These are phyloP conservation scores for Ametastegia equiseti DNA, from an alignment of 2,888 invertebrate species.

Conservation along the genomic window DNA sequence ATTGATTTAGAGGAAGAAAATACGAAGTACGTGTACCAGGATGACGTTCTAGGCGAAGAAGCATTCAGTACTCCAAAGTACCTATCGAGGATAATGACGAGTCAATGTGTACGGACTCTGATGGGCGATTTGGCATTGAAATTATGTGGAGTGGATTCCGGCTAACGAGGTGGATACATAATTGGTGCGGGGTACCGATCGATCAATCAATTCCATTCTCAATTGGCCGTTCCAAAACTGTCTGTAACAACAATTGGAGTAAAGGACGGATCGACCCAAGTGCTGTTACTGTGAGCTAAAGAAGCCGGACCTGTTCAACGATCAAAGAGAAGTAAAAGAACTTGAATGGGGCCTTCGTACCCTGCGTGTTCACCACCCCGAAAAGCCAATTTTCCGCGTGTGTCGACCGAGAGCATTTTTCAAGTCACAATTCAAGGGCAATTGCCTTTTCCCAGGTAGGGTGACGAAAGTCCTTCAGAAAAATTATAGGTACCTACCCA, in stretches of 20 bases:
- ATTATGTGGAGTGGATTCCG: background rate
- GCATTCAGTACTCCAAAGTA: too few species aligned
- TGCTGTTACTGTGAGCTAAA: background rate
- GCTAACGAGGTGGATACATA: background rate
- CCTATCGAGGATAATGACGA: background rate
- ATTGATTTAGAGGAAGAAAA: background rate
- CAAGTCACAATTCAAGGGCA: too few species aligned
- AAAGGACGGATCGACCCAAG: background rate
- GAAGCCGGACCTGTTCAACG: background rate
- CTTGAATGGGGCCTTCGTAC: too few species aligned
- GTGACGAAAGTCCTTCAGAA: too few species aligned
- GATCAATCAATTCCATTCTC: constrained; percentile 19
- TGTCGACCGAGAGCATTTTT: too few species aligned
- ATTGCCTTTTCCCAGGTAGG: too few species aligned
- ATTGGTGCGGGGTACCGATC: background rate
- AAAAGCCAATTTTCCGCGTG: too few species aligned
- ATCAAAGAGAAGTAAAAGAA: background rate
- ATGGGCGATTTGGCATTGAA: background rate
- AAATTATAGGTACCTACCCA: too few species aligned
- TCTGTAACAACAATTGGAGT: background rate
- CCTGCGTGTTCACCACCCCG: background rate
- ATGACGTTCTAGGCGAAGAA: too few species aligned
- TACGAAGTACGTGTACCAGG: background rate
- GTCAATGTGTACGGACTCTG: too few species aligned
- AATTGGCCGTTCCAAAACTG: constrained; percentile 8